Base-by-base conservation (phyloP, 2,888 invertebrate genomes). In the Seira musarum region DNA sequence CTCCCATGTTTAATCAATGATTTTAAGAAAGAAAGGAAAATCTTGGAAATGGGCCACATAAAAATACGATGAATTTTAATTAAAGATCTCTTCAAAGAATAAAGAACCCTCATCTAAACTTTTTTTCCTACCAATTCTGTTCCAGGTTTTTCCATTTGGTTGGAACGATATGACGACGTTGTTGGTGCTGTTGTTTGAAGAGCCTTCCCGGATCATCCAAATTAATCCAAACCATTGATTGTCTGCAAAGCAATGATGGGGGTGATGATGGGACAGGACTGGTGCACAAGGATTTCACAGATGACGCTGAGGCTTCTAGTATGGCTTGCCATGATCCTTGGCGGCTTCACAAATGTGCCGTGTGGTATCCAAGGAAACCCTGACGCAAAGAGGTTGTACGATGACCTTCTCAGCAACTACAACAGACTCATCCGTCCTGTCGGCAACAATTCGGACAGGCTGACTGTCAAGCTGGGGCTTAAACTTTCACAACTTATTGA, bases 391-490 rank as follows among this genome's bases (percentile, higher is more conserved):
- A 92, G 98, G 86, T 92, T 99, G 73, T 99, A 98, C 90, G 98
- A 99, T 88, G 98, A 99, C 90, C 91, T 99, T 85, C 91, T 99
- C 87, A 95, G 96, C 88, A 96, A 96, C 90, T 99, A 99, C 90
- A 99, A 99, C 90, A 93, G 97, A 87, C 92, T 98, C 79, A 97
- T 98, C 86, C 91, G 98, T 87, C 98, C 98, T 15, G 98, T 98
- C 17, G 84, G 84, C 57, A 97, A 96, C 90, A 97, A 96, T 89
- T 96, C 96, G 74, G 96, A 98, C 89, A 96, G 96, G 0, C 95
- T 99, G 78, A 91, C 96, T 80, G 98, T 99, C 85, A 96, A 96
- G 89, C 91, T 99, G 81, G 98, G 98, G 17, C 91, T 99, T 83
- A 92, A 98, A 85, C 91, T 99, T 84, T 98, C 98, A 15, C 99